Evolutionary conservation across 1,140 invertebrate genomes (phyloP).

Genomic region (Pristionchus pacificus): DNA sequence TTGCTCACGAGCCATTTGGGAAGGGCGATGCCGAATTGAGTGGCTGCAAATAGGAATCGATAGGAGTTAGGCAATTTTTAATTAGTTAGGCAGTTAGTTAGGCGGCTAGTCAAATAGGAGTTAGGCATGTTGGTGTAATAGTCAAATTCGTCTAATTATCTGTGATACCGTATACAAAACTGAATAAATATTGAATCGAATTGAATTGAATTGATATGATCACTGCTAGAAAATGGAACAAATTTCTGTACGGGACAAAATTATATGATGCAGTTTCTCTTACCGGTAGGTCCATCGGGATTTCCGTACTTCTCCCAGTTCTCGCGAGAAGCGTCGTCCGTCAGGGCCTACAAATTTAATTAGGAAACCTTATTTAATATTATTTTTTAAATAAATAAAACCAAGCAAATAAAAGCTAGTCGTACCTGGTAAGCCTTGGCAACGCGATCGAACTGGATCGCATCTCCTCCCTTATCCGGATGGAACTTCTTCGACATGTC

Average conservation of each 20-base stretch:
- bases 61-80: conserved; percentile 4
- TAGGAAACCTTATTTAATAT: too few relatives aligned
- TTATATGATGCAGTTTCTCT: too few relatives aligned
- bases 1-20: conserved; percentile 99
- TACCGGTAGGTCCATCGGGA: conserved; percentile 89
- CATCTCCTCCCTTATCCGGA: conserved; percentile 93
- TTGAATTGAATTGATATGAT: too few relatives aligned
- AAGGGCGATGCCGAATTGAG: conserved; percentile 96
- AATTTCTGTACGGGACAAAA: too few relatives aligned
- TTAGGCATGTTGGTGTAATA: too few relatives aligned
- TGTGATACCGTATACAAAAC: too few relatives aligned
- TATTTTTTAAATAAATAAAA: conserved; percentile 10
- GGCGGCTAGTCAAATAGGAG: background rate
- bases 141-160: too few relatives aligned
- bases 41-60: conserved; percentile 65
- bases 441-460: conserved; percentile 92
- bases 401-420: background rate
- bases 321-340: conserved; percentile 88
- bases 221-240: too few relatives aligned
- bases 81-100: conserved; percentile 11
- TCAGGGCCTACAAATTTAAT: conserved; percentile 64
- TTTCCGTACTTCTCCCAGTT: conserved; percentile 99
- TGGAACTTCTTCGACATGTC: conserved; percentile 86
- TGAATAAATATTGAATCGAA: too few relatives aligned
- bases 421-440: conserved; percentile 78